These are phyloP conservation scores for Pachydiplax longipennis DNA, from an alignment of 2,888 invertebrate species.

Conservation along the genomic window DNA sequence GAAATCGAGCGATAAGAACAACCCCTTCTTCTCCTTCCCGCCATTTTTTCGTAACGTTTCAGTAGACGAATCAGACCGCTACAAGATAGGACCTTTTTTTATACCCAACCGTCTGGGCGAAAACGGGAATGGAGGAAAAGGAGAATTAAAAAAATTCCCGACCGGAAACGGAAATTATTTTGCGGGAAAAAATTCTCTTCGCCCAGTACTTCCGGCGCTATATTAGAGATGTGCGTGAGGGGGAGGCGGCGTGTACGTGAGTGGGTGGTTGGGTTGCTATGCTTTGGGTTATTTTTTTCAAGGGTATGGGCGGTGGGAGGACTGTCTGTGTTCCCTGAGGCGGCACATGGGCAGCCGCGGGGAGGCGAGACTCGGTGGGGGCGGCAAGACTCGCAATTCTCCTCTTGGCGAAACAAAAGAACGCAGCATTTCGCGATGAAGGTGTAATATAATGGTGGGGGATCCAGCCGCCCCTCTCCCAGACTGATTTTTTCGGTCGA, in stretches of 20 bases:
- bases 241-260: background rate
- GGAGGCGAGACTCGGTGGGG: background rate
- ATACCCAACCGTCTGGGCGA: background rate
- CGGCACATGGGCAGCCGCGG: background rate
- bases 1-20: background rate
- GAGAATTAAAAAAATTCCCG: background rate
- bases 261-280: background rate
- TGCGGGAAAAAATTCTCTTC: slow-evolving; percentile 1
- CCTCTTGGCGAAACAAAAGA: background rate
- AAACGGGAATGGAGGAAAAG: background rate
- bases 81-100: background rate
- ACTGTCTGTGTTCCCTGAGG: background rate
- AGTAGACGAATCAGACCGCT: background rate
- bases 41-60: too few species aligned
- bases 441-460: background rate
- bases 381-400: background rate
- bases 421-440: background rate
- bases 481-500: background rate
- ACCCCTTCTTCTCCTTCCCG: background rate
- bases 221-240: slow-evolving; percentile 7
- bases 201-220: slow-evolving; percentile 8
- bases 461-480: background rate
- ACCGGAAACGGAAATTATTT: slow-evolving; percentile 31
- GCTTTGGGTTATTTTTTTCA: background rate
- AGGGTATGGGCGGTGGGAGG: background rate